These are phyloP conservation scores for Didymodactylos carnosus DNA, from an alignment of 2,888 invertebrate genomes.

Conservation along the genomic window DNA sequence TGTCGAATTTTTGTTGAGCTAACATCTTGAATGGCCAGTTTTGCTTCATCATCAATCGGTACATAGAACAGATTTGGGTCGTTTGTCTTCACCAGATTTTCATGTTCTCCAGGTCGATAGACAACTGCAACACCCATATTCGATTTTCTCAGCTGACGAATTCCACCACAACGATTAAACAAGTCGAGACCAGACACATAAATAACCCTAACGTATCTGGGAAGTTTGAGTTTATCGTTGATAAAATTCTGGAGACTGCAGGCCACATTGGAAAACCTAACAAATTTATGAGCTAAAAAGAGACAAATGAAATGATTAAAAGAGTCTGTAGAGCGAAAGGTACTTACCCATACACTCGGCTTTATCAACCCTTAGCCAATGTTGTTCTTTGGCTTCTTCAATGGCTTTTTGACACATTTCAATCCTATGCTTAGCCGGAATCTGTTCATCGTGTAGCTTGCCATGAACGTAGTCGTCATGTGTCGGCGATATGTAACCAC, in stretches of 20 bases:
- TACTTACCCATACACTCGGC: too few species aligned
- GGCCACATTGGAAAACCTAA: background rate
- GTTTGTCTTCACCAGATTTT: background rate
- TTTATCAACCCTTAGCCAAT: background rate
- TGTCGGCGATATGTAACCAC: background rate
- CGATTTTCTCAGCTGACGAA: background rate
- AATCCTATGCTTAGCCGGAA: background rate
- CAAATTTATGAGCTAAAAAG: background rate
- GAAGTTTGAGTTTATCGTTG: background rate
- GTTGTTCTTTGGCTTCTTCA: background rate
- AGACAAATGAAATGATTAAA: too few species aligned
- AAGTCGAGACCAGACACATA: background rate
- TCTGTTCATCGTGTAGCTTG: background rate
- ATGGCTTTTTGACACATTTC: background rate
- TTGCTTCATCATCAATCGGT: background rate
- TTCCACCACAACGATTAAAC: background rate
- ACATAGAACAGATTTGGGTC: background rate
- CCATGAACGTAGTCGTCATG: background rate
- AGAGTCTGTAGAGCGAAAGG: too few species aligned
- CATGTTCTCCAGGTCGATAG: background rate
- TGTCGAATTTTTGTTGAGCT: background rate
- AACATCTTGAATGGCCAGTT: background rate
- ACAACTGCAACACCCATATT: background rate
- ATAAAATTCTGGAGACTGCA: background rate
- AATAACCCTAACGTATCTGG: background rate